Evolutionary conservation across 1,140 invertebrate species (phyloP).

Genomic region (Dryas iulia): DNA sequence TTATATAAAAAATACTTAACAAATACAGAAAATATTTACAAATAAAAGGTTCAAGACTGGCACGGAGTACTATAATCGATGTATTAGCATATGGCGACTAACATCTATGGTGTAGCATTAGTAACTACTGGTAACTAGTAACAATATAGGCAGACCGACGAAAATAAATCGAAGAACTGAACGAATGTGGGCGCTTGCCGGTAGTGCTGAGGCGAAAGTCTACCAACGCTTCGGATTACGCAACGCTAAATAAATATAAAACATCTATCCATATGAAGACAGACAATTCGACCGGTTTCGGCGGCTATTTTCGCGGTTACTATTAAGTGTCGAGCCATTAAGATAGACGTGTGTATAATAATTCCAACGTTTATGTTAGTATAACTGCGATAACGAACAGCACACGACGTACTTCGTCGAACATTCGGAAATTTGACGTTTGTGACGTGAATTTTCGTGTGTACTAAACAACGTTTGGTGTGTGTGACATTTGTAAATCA

Average conservation of each 20-base stretch:
- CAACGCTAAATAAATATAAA: slow-evolving; percentile 48
- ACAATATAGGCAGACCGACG: slow-evolving; percentile 46
- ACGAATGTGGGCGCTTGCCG: slow-evolving; percentile 44
- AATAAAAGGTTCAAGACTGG: slow-evolving; percentile 36
- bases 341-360: slow-evolving; percentile 55
- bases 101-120: slow-evolving; percentile 40
- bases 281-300: slow-evolving; percentile 57
- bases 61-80: slow-evolving; percentile 27
- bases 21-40: background rate
- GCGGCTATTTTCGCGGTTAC: slow-evolving; percentile 54
- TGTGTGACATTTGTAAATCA: background rate
- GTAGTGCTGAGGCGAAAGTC: slow-evolving; percentile 54
- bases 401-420: slow-evolving; percentile 48
- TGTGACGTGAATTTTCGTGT: slow-evolving; percentile 13
- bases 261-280: slow-evolving; percentile 45
- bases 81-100: slow-evolving; percentile 44
- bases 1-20: too few species aligned
- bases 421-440: slow-evolving; percentile 35
- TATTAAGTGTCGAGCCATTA: slow-evolving; percentile 52
- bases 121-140: slow-evolving; percentile 38
- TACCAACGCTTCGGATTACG: slow-evolving; percentile 44
- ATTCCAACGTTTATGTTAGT: slow-evolving; percentile 56
- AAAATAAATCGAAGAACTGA: slow-evolving; percentile 56
- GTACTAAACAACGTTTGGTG: background rate
- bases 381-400: slow-evolving; percentile 57